A percentile compares a stretch with the other conserved stretches of the same genome.
phyloP scores from a whole-genome alignment of 1,140 invertebrate species.

The Ridgeia piscesae region DNA sequence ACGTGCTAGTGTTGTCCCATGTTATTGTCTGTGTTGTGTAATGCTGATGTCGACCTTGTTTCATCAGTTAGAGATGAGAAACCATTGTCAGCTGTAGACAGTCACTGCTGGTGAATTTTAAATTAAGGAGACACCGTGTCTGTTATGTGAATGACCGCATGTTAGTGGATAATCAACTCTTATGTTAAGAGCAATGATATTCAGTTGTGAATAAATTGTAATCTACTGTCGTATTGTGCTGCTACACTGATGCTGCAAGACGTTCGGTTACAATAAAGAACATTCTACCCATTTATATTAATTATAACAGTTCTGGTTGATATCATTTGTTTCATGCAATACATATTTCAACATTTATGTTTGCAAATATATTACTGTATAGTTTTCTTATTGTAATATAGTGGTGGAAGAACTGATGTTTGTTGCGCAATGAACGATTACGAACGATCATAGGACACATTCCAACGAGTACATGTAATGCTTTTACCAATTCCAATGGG shows the following conservation, averaged over 20 bases:
- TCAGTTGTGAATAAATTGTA: background rate
- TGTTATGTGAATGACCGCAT: background rate
- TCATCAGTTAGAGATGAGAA: background rate
- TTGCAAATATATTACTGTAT: too few species aligned
- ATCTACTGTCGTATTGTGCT: background rate
- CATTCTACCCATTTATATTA: background rate
- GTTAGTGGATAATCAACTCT: background rate
- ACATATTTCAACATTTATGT: too few species aligned
- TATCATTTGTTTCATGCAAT: background rate
- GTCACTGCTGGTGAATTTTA: background rate
- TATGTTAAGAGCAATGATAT: constrained; percentile 1
- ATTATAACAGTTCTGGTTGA: background rate
- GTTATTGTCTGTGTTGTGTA: background rate
- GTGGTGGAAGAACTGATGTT: too few species aligned
- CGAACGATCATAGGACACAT: too few species aligned
- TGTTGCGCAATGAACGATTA: too few species aligned
- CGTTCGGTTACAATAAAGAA: background rate
- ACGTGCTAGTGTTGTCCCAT: background rate
- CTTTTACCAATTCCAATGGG: too few species aligned
- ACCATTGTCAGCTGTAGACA: background rate
- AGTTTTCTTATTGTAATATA: too few species aligned
- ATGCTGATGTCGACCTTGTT: background rate
- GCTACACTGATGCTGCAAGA: background rate
- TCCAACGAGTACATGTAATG: too few species aligned
- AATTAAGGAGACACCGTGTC: background rate